Conservation (phyloP, 2,888 invertebrate genomes). For the Sarcophaga carnaria region DNA sequence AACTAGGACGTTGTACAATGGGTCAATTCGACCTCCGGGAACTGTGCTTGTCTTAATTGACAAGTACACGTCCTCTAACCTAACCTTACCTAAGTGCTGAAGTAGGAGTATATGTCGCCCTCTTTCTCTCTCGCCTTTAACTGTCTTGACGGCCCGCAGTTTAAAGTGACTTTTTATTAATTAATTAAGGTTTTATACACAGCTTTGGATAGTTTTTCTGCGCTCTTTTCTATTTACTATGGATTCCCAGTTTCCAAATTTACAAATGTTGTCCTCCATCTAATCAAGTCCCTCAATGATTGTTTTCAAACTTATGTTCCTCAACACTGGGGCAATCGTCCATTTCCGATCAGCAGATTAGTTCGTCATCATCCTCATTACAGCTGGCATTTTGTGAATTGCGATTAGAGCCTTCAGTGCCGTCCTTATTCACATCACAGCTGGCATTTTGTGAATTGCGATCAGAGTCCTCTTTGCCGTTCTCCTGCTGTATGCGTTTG, state of each 20-base stretch:
- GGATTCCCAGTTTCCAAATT: conserved; percentile 46
- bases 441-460: conserved; percentile 87
- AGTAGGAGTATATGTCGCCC: background rate
- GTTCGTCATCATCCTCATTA: conserved; percentile 87
- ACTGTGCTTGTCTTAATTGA: no score
- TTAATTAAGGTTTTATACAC: background rate
- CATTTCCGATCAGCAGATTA: conserved; percentile 85
- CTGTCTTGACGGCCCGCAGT: background rate
- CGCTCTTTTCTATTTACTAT: conserved; percentile 40
- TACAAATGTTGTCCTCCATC: no score
- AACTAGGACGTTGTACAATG: no score
- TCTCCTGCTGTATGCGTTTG: conserved; percentile 97
- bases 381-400: conserved; percentile 88
- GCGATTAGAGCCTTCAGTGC: conserved; percentile 83
- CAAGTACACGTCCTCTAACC: no score
- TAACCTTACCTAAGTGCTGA: background rate
- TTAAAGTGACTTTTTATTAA: conserved; percentile 73
- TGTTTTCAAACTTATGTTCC: conserved; percentile 81
- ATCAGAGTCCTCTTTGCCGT: conserved; percentile 85
- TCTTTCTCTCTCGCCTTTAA: background rate
- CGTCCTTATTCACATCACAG: conserved; percentile 87
- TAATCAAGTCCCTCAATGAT: conserved; percentile 73
- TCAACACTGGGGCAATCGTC: conserved; percentile 90
- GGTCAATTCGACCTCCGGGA: no score
- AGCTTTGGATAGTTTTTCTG: background rate